A percentile compares a stretch with the other conserved stretches of the same genome.
These are phyloP conservation scores for Choloepus didactylus DNA, from an alignment of 2,797 vertebrate species.

Conservation along the genomic window DNA sequence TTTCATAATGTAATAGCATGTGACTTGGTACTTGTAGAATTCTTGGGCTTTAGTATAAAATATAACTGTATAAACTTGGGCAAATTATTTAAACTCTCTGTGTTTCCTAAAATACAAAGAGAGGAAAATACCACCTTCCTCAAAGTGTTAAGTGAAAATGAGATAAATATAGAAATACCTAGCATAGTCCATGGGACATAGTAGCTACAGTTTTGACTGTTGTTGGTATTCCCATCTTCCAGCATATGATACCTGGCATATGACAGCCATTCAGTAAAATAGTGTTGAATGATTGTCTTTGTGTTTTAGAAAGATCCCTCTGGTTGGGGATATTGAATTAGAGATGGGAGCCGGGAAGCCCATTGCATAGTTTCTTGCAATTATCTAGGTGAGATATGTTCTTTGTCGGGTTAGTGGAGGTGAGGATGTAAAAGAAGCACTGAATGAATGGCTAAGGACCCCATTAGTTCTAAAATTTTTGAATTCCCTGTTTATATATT, in stretches of 20 bases:
- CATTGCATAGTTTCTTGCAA: background rate
- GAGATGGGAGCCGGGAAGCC: background rate
- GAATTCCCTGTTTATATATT: background rate
- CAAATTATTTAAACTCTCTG: background rate
- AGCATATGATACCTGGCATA: background rate
- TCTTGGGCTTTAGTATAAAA: slow-evolving; percentile 36
- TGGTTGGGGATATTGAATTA: background rate
- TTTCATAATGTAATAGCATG: background rate
- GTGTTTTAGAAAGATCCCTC: slow-evolving; percentile 6
- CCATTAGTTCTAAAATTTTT: slow-evolving; percentile 29
- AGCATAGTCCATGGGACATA: background rate
- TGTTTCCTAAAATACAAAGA: background rate
- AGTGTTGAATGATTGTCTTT: slow-evolving; percentile 41
- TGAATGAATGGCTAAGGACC: background rate
- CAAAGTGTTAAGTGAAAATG: background rate
- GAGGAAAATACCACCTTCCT: background rate
- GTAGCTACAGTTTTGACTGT: background rate
- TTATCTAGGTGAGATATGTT: background rate
- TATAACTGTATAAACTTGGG: background rate
- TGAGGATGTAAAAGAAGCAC: background rate
- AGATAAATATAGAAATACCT: background rate
- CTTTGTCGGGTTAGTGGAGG: background rate
- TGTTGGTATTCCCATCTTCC: background rate
- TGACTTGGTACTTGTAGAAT: slow-evolving; percentile 34
- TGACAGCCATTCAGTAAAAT: background rate